Conservation (phyloP, 2,888 invertebrate genomes). For the Pollenia amentaria region DNA sequence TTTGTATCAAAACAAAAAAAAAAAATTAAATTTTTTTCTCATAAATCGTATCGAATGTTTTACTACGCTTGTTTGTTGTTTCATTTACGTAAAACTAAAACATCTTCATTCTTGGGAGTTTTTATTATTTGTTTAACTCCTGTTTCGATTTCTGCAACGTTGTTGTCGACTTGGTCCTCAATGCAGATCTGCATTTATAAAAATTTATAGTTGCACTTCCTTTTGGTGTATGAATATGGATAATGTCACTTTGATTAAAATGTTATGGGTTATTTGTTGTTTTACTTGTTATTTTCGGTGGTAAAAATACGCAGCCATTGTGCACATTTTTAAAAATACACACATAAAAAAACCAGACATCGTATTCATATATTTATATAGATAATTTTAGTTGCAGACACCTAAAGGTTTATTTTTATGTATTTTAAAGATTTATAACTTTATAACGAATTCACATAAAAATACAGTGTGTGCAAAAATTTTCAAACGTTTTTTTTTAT, state of each 20-base stretch:
- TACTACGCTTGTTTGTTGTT: constrained; percentile 24
- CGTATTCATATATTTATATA: constrained; percentile 5
- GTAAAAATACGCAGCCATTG: constrained; percentile 50
- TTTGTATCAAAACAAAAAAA: neutral
- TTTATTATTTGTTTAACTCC: constrained; percentile 51
- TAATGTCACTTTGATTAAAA: constrained; percentile 74
- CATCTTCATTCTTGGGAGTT: constrained; percentile 65
- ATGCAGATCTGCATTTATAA: constrained; percentile 70
- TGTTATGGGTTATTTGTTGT: constrained; percentile 71
- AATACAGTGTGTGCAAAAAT: constrained; percentile 8
- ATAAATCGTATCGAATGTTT: constrained; percentile 51
- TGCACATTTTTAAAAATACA: neutral
- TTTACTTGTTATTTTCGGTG: constrained; percentile 24
- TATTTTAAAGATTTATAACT: constrained; percentile 39
- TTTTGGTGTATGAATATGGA: constrained; percentile 71
- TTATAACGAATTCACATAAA: constrained; percentile 6
- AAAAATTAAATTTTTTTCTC: constrained; percentile 37
- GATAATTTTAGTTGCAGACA: constrained; percentile 39
- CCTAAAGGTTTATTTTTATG: constrained; percentile 37
- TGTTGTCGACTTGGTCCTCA: constrained; percentile 36
- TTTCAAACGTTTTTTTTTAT: too few relatives aligned
- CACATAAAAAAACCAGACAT: constrained; percentile 7
- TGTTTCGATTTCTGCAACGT: constrained; percentile 9
- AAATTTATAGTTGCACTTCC: constrained; percentile 73
- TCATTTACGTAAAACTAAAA: constrained; percentile 55